These are phyloP conservation scores for Drosophila watanabei DNA, from an alignment of 1,140 invertebrate species.

Conservation along the genomic window DNA sequence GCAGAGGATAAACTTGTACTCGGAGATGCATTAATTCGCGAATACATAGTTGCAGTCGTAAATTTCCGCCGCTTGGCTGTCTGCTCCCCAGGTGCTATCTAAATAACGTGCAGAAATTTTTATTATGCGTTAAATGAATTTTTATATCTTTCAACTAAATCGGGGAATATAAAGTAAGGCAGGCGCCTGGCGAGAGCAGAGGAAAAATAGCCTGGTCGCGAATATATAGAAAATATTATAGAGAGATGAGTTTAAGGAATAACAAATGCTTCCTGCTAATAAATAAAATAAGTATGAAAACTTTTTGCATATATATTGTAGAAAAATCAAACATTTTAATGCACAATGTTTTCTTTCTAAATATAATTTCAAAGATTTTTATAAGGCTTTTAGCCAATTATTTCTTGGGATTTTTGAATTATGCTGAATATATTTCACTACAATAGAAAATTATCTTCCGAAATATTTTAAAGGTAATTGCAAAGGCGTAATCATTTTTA, in stretches of 20 bases:
- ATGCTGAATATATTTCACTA: too few species aligned
- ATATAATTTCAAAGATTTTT: neutral
- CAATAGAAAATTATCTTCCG: accelerated
- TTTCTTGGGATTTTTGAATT: neutral
- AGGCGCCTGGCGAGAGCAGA: neutral
- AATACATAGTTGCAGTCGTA: conserved; percentile 52
- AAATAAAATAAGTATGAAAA: neutral
- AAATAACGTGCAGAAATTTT: conserved; percentile 78
- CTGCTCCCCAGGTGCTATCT: conserved; percentile 49
- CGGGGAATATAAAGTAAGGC: conserved; percentile 24
- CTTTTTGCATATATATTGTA: neutral
- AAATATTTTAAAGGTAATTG: neutral
- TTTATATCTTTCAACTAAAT: conserved; percentile 67
- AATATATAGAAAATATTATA: neutral
- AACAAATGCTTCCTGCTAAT: conserved; percentile 12
- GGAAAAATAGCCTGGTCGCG: neutral
- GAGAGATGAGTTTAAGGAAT: neutral
- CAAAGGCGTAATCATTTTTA: neutral
- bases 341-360: neutral
- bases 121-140: conserved; percentile 83
- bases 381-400: too few species aligned
- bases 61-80: conserved; percentile 22
- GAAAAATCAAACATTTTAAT: neutral
- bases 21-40: conserved; percentile 19
- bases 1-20: conserved; percentile 1